phyloP scores from a whole-genome alignment of 2,888 invertebrate species.

The Globia sparganii region DNA sequence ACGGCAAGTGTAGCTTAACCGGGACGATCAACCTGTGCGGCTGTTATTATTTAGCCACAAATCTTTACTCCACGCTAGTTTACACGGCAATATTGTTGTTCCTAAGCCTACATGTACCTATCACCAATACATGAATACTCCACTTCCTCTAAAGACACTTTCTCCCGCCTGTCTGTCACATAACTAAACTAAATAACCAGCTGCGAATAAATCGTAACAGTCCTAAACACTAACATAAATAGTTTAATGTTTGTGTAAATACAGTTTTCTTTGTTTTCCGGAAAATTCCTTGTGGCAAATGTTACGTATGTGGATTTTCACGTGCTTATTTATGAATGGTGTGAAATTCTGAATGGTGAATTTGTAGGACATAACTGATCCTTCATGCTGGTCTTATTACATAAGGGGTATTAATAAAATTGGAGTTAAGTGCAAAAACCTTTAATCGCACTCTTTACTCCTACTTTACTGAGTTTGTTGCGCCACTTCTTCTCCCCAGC shows the following conservation, averaged over 20 bases:
- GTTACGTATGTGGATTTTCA: constrained; percentile 32
- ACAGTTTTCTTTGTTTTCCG: constrained; percentile 46
- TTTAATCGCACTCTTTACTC: background rate
- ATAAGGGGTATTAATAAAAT: background rate
- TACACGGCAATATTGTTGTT: constrained; percentile 36
- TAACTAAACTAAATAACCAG: constrained; percentile 43
- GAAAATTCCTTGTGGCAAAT: constrained; percentile 21
- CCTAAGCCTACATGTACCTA: background rate
- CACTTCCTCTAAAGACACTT: constrained; percentile 52
- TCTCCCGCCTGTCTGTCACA: constrained; percentile 23
- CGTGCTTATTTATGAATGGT: background rate
- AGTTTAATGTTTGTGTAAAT: constrained; percentile 39
- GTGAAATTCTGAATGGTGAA: background rate
- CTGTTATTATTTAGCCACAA: too few species aligned
- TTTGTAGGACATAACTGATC: too few species aligned
- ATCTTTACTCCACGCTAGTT: constrained; percentile 1
- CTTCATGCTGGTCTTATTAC: background rate
- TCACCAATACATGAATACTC: constrained; percentile 6
- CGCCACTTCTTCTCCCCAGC: too few species aligned
- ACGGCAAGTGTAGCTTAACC: too few species aligned
- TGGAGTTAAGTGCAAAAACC: background rate
- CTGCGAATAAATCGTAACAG: constrained; percentile 33
- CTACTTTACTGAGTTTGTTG: too few species aligned
- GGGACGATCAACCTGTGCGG: too few species aligned
- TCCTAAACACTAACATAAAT: constrained; percentile 32